phyloP scores from a whole-genome alignment of 1,140 invertebrate species.

The Phortica variegata region DNA sequence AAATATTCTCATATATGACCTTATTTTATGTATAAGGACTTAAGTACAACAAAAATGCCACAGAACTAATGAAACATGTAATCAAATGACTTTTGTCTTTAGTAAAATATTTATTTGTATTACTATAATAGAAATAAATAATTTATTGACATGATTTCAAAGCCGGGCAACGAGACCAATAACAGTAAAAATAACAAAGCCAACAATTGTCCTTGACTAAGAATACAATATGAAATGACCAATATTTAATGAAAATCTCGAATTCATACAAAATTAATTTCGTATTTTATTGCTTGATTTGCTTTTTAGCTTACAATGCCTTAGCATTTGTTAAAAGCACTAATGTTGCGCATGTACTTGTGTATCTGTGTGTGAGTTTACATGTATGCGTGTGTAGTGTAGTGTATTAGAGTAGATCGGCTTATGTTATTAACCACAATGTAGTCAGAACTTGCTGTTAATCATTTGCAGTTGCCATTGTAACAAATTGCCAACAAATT shows the following conservation, averaged over 20 bases:
- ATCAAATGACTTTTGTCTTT: no score
- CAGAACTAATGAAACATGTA: no score
- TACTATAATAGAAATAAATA: no score
- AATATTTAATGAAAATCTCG: constrained; percentile 28
- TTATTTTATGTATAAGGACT: no score
- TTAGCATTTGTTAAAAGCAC: constrained; percentile 1
- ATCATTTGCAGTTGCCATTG: constrained; percentile 49
- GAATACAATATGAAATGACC: constrained; percentile 42
- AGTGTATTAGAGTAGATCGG: constrained; percentile 2
- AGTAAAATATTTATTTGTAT: no score
- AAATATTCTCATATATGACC: no score
- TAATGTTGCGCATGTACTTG: neutral
- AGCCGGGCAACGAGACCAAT: no score
- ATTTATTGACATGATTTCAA: no score
- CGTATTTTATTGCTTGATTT: no score
- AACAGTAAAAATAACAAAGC: no score
- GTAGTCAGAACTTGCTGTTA: constrained; percentile 44
- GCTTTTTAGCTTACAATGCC: constrained; percentile 27
- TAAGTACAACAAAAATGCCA: no score
- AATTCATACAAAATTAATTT: constrained; percentile 49
- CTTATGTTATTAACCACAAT: constrained; percentile 50
- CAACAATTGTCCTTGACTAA: constrained; percentile 31
- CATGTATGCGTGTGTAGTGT: constrained; percentile 9
- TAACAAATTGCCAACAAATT: constrained; percentile 51
- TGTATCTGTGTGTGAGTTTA: neutral